These are phyloP conservation scores for Tipula lateralis DNA, from an alignment of 2,888 invertebrate genomes.

Conservation along the genomic window DNA sequence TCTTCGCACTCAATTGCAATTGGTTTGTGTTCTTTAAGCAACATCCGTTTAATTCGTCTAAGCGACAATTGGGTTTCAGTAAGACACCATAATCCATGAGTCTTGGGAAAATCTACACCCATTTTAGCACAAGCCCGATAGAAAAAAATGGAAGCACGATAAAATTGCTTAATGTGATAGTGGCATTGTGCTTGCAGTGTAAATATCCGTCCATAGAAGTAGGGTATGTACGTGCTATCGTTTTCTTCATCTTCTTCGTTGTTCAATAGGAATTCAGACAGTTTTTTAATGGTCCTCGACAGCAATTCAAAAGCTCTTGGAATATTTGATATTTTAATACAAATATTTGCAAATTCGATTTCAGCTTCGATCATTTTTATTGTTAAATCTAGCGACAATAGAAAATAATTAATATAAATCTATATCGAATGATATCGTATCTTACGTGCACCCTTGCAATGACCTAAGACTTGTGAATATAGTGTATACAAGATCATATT, in stretches of 20 bases:
- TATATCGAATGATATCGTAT: background rate
- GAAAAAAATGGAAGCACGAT: conserved; percentile 46
- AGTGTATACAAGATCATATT: conserved; percentile 53
- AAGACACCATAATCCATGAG: background rate
- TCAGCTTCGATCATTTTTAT: conserved; percentile 54
- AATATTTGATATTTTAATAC: conserved; percentile 53
- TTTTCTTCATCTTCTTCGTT: conserved; percentile 35
- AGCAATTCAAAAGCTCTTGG: conserved; percentile 56
- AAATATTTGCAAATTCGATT: conserved; percentile 56
- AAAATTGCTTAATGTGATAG: conserved; percentile 46
- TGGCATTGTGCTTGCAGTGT: conserved; percentile 49
- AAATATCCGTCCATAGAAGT: conserved; percentile 49
- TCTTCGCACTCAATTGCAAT: background rate
- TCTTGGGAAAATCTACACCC: conserved; percentile 48
- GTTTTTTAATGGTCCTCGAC: conserved; percentile 44
- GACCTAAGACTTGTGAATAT: conserved; percentile 57
- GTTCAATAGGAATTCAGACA: background rate
- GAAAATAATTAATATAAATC: background rate
- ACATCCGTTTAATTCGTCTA: background rate
- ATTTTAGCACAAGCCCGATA: conserved; percentile 46
- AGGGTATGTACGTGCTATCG: conserved; percentile 40
- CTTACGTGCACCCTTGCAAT: conserved; percentile 52
- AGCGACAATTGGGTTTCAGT: background rate
- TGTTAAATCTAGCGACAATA: conserved; percentile 49
- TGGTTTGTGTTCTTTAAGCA: background rate